phyloP scores from a whole-genome alignment of 2,113 vertebrate genomes.

The Siphamia tubifer region DNA sequence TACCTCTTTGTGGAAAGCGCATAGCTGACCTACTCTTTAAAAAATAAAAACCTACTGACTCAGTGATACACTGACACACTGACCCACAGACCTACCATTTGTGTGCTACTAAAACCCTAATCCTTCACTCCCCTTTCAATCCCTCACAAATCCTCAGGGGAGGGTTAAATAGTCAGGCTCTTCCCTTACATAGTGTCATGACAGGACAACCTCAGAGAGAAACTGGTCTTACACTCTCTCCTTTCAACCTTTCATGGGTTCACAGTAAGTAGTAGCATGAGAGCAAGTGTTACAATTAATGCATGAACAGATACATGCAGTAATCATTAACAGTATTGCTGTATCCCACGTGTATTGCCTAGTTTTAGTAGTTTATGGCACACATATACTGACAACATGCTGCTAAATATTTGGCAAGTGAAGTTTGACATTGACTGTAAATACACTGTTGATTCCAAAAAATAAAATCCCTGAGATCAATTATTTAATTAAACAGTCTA shows the following conservation, averaged over 20 bases:
- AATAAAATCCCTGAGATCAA: conserved; percentile 20
- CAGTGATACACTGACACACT: conserved; percentile 88
- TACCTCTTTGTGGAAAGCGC: conserved; percentile 55
- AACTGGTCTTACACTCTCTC: conserved; percentile 36
- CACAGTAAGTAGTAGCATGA: conserved; percentile 29
- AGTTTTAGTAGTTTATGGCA: not conserved
- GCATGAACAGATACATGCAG: not conserved
- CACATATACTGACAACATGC: not conserved
- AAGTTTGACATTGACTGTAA: not conserved
- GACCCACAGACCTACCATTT: conserved; percentile 77
- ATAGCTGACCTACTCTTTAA: conserved; percentile 51
- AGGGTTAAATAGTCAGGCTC: conserved; percentile 56
- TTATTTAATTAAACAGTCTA: conserved; percentile 33
- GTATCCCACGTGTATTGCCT: not conserved
- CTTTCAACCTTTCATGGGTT: not conserved
- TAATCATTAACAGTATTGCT: not conserved
- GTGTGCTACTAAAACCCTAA: conserved; percentile 73
- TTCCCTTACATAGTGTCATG: conserved; percentile 26
- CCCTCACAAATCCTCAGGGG: conserved; percentile 65
- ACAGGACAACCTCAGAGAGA: conserved; percentile 30
- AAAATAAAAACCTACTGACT: conserved; percentile 79
- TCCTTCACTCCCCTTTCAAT: conserved; percentile 69
- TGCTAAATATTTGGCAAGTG: not conserved
- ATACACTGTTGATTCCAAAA: not conserved
- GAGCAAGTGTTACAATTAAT: not conserved